Evolutionary conservation across 92 coral and sea anemone genomes (phyloP).

Genomic region (Zoanthus sansibaricus): DNA sequence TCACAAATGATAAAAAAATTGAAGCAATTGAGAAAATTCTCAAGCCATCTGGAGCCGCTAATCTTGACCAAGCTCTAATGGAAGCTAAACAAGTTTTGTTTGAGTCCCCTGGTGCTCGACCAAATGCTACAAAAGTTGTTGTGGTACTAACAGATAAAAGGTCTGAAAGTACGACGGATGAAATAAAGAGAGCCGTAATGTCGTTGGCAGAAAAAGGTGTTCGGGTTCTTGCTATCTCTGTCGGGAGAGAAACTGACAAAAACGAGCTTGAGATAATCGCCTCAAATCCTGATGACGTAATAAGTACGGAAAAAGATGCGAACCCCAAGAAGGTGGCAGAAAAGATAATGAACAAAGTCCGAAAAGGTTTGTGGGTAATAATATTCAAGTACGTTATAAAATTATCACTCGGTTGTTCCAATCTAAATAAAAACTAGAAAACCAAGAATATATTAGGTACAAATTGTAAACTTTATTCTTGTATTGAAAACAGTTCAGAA

Average conservation of each 20-base stretch:
- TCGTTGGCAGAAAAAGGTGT: slow-evolving; percentile 23
- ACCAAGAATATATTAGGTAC: too few species aligned
- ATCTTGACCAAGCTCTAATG: slow-evolving; percentile 28
- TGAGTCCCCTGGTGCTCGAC: slow-evolving; percentile 22
- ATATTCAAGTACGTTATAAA: neutral
- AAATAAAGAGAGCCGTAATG: neutral
- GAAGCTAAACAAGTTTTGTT: slow-evolving; percentile 1
- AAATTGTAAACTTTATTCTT: too few species aligned
- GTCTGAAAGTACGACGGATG: slow-evolving; percentile 8
- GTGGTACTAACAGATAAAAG: slow-evolving; percentile 31
- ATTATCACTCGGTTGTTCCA: neutral
- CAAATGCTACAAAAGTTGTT: slow-evolving; percentile 32
- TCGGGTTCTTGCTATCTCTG: slow-evolving; percentile 42
- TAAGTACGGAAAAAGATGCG: slow-evolving; percentile 2
- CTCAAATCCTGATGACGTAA: slow-evolving; percentile 29
- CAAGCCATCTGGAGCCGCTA: slow-evolving; percentile 26
- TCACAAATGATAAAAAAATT: slow-evolving; percentile 44
- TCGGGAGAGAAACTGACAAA: slow-evolving; percentile 10
- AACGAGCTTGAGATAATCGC: slow-evolving; percentile 24
- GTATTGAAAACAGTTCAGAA: too few species aligned
- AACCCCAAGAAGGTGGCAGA: slow-evolving; percentile 31
- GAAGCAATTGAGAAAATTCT: neutral
- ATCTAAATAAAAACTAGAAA: too few species aligned
- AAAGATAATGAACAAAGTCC: slow-evolving; percentile 37
- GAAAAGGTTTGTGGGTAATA: neutral